Base-by-base conservation (phyloP, 92 coral and sea anemone genomes). In the Pocillopora grandis region DNA sequence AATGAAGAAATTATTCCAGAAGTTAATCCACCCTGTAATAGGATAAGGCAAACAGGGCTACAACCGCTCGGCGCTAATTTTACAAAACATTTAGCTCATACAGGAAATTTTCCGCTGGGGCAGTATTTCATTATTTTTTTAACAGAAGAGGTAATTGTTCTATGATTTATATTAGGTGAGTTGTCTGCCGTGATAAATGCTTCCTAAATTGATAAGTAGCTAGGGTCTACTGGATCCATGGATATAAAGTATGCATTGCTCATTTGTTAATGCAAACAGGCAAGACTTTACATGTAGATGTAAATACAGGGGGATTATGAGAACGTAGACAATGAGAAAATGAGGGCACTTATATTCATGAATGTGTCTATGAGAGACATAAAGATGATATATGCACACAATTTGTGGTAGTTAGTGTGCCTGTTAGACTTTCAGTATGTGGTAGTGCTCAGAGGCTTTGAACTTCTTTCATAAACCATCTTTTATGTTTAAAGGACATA, bases 1-100 rank as follows among this genome's bases (percentile, higher is more conserved):
- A 31, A 55, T 83, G 65, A 62, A 59, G 57, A 70, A 37, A 48
- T 73, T 74, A 73, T 64, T 42, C 8, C 8, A 3, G 52, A 27
- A 27, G 23, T 49, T 83, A 83, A 74, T 83, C 86, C 80, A 49
- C 18, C 71, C 12, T 27, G 23, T 52, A 11, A 20, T 49, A 58
- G 0, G 59, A 66, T 58, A 83, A 63, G 14, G 86, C 80, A 83
- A 83, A 83, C 86, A 83, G 48, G 63, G 64, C 2, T 58, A 48
- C 52, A 78, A 58, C 67, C 23, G 63, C 33, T 79, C 64, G 66
- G 21, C 52, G 14, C 10, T 48, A 60, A 52, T 55, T 23, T 79
- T 55, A 12, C 37, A 23, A 48, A 65, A 58, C 48, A 35, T 17
- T 15, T 37, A 36, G 52, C 52, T 63, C 37, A 35, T 8, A 1